A percentile compares a stretch with the other conserved stretches of the same genome.
These are phyloP conservation scores for Electrona antarctica DNA, from an alignment of 2,113 vertebrate genomes.

Conservation along the genomic window DNA sequence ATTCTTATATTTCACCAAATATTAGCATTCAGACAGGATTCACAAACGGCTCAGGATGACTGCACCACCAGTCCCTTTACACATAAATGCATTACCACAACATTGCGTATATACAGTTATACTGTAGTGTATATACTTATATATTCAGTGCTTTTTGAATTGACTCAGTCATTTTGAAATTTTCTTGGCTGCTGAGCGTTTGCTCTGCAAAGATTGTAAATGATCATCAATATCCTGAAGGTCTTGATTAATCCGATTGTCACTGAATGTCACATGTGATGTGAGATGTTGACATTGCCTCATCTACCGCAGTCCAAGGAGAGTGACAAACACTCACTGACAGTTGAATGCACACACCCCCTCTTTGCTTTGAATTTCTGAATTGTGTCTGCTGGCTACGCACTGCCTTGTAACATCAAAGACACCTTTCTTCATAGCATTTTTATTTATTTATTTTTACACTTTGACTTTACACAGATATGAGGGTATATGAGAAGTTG, in stretches of 20 bases:
- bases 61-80: slow-evolving; percentile 21
- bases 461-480: slow-evolving; percentile 22
- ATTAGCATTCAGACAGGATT: slow-evolving; percentile 60
- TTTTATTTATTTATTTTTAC: slow-evolving; percentile 5
- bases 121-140: no score
- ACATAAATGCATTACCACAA: slow-evolving; percentile 36
- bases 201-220: slow-evolving; percentile 18
- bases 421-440: no score
- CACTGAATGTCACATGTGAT: background rate
- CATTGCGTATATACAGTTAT: no score
- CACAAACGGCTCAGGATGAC: slow-evolving; percentile 16
- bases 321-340: slow-evolving; percentile 31
- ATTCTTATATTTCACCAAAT: slow-evolving; percentile 61
- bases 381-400: slow-evolving; percentile 16
- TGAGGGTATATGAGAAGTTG: background rate
- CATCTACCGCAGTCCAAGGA: slow-evolving; percentile 13
- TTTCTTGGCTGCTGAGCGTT: background rate
- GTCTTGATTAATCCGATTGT: background rate
- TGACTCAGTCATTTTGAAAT: slow-evolving; percentile 15
- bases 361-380: slow-evolving; percentile 4
- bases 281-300: background rate
- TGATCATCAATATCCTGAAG: slow-evolving; percentile 1
- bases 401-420: slow-evolving; percentile 26
- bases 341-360: slow-evolving; percentile 28
- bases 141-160: slow-evolving; percentile 3